Evolutionary conservation across 2,113 vertebrate genomes (phyloP), one percentile per base, ranked within the genome.

Genomic region (Silurus glanis): DNA sequence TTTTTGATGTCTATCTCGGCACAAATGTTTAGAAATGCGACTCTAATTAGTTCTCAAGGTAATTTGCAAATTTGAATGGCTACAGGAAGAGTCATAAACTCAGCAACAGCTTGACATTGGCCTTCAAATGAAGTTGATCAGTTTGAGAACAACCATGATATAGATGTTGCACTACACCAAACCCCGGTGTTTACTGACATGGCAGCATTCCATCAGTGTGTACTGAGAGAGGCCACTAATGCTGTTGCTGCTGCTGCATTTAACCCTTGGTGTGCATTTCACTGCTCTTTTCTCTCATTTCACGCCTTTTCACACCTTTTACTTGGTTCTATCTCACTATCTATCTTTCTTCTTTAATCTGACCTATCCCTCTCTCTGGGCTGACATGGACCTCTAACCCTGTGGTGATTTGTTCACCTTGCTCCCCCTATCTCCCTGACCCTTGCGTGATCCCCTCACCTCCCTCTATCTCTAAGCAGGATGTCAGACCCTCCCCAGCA

Each of bases 401-500:
- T 64, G 82, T 55, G 61, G 62, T 69, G 37, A 71, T 59, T 75
- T 79, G 25, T 82, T 88, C 80, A 37, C 87, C 58, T 80, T n/a
- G 55, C 69, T 86, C 62, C 82, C 37, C 76, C 78, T 83, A 28
- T 82, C 72, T 64, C 85, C 62, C 87, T 71, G 28, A 84, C 71
- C 66, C 86, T 51, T 66, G 37, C 51, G 19, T 88, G 69, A 86
- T 61, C 82, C 37, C 61, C 58, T 37, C 85, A 47, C 85, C 59
- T 74, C 82, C 71, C 85, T 56, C 23, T 25, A 23, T 53, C 49
- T 51, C 69, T 72, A 87, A 87, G 80, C 90, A 91, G 90, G 90
- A 90, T 91, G 87, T 91, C 90, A 91, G 90, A 91, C 90, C 47
- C 89, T 91, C 74, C 90, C 90, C 85, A 90, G 86, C 79, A 87